Percentiles rank a stretch among this genome's conserved stretches.
phyloP scores from a whole-genome alignment of 2,888 invertebrate genomes.

The Slavum lentiscoides region DNA sequence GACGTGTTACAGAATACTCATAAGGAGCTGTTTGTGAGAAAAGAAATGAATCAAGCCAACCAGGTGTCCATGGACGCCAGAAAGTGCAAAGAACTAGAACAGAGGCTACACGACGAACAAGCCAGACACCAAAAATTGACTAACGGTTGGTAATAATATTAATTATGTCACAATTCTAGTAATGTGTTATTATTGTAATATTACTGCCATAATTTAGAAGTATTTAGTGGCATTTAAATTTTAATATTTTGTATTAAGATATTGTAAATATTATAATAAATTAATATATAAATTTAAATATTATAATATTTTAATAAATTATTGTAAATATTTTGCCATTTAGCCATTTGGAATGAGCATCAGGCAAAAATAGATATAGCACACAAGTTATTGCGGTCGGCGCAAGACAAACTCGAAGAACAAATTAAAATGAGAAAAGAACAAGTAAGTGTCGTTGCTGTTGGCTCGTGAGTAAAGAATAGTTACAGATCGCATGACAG shows the following conservation, averaged over 20 bases:
- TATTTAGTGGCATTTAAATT: no score
- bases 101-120: conserved; percentile 26
- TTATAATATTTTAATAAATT: not conserved
- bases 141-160: conserved; percentile 13
- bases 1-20: conserved; percentile 17
- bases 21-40: conserved; percentile 28
- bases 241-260: no score
- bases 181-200: no score
- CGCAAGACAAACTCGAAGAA: conserved; percentile 65
- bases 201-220: no score
- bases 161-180: no score
- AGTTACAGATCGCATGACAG: not conserved
- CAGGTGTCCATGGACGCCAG: conserved; percentile 18
- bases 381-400: conserved; percentile 59
- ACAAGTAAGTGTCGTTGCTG: conserved; percentile 59
- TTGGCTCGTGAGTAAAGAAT: not conserved
- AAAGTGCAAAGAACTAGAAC: conserved; percentile 38
- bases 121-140: conserved; percentile 47
- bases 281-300: no score
- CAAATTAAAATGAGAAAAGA: conserved; percentile 64
- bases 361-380: conserved; percentile 35
- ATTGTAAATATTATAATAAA: no score
- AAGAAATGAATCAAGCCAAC: conserved; percentile 25
- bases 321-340: not conserved
- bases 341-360: conserved; percentile 51